These are phyloP conservation scores for Vulpes ferrilata DNA, from an alignment of 2,113 vertebrate species.

Conservation along the genomic window DNA sequence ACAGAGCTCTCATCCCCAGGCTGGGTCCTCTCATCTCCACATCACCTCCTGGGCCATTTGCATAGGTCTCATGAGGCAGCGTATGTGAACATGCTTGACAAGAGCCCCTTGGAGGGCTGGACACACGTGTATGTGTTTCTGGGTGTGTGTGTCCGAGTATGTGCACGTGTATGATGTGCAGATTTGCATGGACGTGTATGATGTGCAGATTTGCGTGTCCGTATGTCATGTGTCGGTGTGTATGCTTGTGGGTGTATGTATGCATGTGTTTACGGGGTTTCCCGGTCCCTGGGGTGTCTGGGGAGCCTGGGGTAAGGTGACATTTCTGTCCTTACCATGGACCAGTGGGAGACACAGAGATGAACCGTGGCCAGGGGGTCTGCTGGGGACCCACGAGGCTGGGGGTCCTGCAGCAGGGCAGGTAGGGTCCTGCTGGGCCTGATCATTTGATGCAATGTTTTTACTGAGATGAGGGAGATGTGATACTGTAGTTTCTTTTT, in stretches of 20 bases:
- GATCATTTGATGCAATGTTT: background rate
- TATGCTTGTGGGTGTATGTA: accelerated
- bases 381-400: accelerated
- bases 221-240: too few relatives aligned
- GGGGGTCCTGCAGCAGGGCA: background rate
- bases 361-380: background rate
- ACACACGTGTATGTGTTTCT: accelerated
- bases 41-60: accelerated
- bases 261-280: accelerated
- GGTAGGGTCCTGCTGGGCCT: background rate
- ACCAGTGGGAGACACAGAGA: accelerated
- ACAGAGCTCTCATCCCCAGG: accelerated
- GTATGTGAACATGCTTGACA: accelerated
- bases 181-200: background rate
- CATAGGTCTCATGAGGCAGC: accelerated
- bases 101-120: background rate
- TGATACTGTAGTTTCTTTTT: background rate
- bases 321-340: accelerated
- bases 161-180: too few relatives aligned
- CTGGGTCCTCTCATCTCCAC: accelerated
- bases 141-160: accelerated
- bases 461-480: background rate
- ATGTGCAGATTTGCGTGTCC: too few relatives aligned
- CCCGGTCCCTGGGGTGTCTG: background rate
- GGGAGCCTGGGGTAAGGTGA: accelerated